A percentile compares a stretch with the other conserved stretches of the same genome.
Evolutionary conservation across 2,113 vertebrate species (phyloP).

Genomic region (Tachysurus fulvidraco): DNA sequence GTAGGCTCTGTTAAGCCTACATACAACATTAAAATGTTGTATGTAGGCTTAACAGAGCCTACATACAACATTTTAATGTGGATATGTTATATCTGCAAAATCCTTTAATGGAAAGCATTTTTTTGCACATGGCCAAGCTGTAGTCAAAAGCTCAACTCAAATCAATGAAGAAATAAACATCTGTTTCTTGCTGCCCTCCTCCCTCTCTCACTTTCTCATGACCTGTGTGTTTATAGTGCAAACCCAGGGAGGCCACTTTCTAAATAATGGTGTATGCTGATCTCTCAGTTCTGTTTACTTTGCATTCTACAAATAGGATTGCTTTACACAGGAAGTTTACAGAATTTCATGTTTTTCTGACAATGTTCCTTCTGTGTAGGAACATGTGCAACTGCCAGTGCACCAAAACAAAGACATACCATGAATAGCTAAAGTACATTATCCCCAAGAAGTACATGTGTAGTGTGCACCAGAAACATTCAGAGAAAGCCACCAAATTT

Average conservation of each 20-base stretch:
- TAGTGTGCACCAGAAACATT: neutral
- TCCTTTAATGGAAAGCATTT: neutral
- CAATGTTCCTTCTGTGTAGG: neutral
- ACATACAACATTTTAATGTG: neutral
- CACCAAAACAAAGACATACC: neutral
- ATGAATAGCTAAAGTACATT: neutral
- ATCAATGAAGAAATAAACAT: slow-evolving; percentile 27
- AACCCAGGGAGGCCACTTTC: slow-evolving; percentile 36
- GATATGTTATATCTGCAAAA: neutral
- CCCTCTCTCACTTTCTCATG: slow-evolving; percentile 42
- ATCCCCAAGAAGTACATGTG: neutral
- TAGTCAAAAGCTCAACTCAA: neutral
- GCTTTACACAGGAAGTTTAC: neutral
- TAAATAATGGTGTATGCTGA: neutral
- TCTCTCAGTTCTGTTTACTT: slow-evolving; percentile 28
- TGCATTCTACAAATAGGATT: slow-evolving; percentile 19
- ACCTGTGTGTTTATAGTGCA: slow-evolving; percentile 36
- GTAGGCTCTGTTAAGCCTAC: too few species aligned
- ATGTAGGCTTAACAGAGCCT: neutral
- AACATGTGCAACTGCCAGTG: neutral
- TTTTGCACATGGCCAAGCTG: neutral
- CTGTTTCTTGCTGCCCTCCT: neutral
- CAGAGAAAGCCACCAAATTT: neutral
- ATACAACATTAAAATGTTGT: neutral
- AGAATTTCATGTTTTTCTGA: neutral